These are phyloP conservation scores for Platycercus adscitus DNA, from an alignment of 2,113 vertebrate species.

Conservation along the genomic window DNA sequence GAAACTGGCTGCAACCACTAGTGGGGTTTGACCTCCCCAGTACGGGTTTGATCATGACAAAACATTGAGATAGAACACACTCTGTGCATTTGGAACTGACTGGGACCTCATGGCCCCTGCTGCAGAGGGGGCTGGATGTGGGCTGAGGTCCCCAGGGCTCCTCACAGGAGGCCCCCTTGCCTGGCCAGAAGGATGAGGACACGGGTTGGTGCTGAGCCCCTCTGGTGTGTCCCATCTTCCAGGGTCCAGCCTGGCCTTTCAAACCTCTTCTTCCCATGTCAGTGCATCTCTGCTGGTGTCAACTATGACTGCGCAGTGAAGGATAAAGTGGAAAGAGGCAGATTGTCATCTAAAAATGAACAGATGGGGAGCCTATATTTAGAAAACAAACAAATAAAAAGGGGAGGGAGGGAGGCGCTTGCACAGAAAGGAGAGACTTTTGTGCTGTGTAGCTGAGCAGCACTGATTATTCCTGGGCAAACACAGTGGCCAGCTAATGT, in stretches of 20 bases:
- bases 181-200: accelerated
- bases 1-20: accelerated
- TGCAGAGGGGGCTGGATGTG: background rate
- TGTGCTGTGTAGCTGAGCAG: background rate
- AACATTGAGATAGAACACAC: accelerated
- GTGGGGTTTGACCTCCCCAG: accelerated
- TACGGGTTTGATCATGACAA: background rate
- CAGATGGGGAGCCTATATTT: background rate
- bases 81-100: accelerated
- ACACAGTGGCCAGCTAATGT: background rate
- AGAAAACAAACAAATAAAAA: background rate
- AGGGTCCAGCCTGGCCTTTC: background rate
- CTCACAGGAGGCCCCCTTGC: accelerated
- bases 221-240: accelerated
- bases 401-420: background rate
- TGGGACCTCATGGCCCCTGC: too few species aligned
- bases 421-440: background rate
- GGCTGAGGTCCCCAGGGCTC: background rate
- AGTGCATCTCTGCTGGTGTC: background rate
- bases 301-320: accelerated
- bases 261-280: background rate
- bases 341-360: background rate
- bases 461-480: background rate
- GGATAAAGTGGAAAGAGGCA: background rate
- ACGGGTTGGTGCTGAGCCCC: accelerated